A percentile compares a stretch with the other conserved stretches of the same genome.
phyloP scores from a whole-genome alignment of 1,140 invertebrate genomes.

The Drosophila leontia region DNA sequence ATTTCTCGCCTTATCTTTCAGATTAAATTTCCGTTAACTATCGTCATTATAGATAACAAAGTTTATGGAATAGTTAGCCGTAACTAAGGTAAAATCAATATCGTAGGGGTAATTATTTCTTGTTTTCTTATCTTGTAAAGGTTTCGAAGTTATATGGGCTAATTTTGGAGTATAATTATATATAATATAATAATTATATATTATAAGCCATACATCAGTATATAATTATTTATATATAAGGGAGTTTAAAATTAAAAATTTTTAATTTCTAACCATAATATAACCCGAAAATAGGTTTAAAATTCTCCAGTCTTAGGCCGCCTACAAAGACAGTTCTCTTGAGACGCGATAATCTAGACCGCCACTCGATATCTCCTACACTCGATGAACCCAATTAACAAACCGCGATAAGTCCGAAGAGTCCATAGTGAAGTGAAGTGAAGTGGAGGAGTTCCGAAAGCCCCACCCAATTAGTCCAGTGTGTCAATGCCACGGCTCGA shows the following conservation, averaged over 20 bases:
- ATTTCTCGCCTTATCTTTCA: background rate
- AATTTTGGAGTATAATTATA: background rate
- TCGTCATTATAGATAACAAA: background rate
- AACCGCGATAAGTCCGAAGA: slow-evolving; percentile 30
- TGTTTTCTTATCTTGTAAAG: background rate
- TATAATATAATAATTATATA: background rate
- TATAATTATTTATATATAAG: too few species aligned
- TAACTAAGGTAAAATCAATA: background rate
- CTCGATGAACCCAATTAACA: slow-evolving; percentile 31
- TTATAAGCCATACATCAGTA: background rate
- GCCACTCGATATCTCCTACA: slow-evolving; percentile 15
- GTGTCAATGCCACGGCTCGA: slow-evolving; percentile 33
- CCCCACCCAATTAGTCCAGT: slow-evolving; percentile 19
- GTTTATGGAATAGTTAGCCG: background rate
- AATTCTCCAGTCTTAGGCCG: background rate
- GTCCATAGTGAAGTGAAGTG: slow-evolving; percentile 6
- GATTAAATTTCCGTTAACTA: slow-evolving; percentile 2
- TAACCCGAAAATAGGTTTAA: background rate
- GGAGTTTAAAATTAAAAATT: too few species aligned
- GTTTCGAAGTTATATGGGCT: background rate
- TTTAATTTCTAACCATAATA: too few species aligned
- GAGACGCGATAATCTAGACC: slow-evolving; percentile 14
- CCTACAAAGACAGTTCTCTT: background rate
- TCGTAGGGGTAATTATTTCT: background rate
- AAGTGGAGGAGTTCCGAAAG: slow-evolving; percentile 2